Evolutionary conservation across 2,797 vertebrate genomes (phyloP).

Genomic region (Macropus fuliginosus): DNA sequence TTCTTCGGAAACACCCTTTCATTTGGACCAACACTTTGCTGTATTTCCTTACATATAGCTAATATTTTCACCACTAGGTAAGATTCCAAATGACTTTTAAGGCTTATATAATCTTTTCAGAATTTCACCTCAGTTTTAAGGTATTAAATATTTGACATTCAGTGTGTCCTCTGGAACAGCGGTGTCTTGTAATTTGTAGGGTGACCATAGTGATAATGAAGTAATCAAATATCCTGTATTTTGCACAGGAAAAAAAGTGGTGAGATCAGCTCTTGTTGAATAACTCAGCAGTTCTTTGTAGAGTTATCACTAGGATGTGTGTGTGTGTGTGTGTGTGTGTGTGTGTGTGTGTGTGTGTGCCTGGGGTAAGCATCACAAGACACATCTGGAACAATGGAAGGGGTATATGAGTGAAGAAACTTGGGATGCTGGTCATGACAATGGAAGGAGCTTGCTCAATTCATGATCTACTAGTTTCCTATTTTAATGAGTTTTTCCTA

Average conservation of each 20-base stretch:
- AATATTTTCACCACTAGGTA: background rate
- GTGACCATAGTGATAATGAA: background rate
- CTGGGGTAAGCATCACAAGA: background rate
- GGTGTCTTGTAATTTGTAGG: background rate
- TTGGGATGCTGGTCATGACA: background rate
- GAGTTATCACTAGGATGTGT: background rate
- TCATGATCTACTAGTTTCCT: background rate
- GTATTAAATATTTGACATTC: background rate
- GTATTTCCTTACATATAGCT: background rate
- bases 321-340: background rate
- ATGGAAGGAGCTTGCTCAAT: background rate
- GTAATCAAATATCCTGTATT: background rate
- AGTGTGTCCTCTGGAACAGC: background rate
- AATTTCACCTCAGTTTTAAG: background rate
- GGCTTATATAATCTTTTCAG: background rate
- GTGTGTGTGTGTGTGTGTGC: background rate
- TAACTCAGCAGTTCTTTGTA: background rate
- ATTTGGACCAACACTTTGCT: background rate
- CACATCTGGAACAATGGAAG: background rate
- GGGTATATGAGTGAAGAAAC: background rate
- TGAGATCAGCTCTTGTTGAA: background rate
- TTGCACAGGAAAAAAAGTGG: background rate
- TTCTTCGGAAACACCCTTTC: background rate
- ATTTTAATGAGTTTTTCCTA: background rate
- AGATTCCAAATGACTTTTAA: slow-evolving; percentile 18